Evolutionary conservation across 2,797 vertebrate species (phyloP).

Genomic region (Oceanodroma leucorhoa): DNA sequence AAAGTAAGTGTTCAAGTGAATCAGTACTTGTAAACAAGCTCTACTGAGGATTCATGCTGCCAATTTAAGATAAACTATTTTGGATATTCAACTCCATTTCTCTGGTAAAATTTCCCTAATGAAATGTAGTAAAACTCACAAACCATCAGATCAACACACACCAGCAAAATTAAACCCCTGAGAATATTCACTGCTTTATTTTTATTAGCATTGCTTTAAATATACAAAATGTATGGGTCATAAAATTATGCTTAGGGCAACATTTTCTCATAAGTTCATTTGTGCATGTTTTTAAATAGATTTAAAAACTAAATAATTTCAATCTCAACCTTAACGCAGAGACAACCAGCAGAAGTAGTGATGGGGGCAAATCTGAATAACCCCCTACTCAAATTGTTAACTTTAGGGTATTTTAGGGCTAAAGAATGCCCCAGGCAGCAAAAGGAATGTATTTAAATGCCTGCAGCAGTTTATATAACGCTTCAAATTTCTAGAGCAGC

Average conservation of each 20-base stretch:
- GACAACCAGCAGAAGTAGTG: neutral
- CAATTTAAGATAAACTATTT: constrained; percentile 66
- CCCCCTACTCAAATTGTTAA: neutral
- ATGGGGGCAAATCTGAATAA: neutral
- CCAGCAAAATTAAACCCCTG: constrained; percentile 70
- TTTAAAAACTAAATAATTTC: constrained; percentile 56
- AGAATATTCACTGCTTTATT: constrained; percentile 67
- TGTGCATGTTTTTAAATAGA: constrained; percentile 60
- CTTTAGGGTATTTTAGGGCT: constrained; percentile 26
- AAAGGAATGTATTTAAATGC: constrained; percentile 49
- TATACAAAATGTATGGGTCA: constrained; percentile 70
- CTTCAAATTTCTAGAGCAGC: constrained; percentile 30
- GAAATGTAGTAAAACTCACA: constrained; percentile 73
- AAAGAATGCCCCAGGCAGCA: neutral
- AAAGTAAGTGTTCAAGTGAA: constrained; percentile 65
- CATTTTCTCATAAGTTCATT: constrained; percentile 68
- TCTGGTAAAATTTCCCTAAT: constrained; percentile 68
- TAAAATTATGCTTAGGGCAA: constrained; percentile 71
- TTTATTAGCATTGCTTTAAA: constrained; percentile 69
- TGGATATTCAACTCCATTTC: constrained; percentile 60
- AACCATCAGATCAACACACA: constrained; percentile 67
- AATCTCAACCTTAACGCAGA: neutral
- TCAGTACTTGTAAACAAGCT: constrained; percentile 63
- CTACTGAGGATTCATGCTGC: constrained; percentile 55
- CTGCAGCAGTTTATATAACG: constrained; percentile 22